Base-by-base conservation (phyloP, 2,797 vertebrate genomes). In the Lacerta viridis region DNA sequence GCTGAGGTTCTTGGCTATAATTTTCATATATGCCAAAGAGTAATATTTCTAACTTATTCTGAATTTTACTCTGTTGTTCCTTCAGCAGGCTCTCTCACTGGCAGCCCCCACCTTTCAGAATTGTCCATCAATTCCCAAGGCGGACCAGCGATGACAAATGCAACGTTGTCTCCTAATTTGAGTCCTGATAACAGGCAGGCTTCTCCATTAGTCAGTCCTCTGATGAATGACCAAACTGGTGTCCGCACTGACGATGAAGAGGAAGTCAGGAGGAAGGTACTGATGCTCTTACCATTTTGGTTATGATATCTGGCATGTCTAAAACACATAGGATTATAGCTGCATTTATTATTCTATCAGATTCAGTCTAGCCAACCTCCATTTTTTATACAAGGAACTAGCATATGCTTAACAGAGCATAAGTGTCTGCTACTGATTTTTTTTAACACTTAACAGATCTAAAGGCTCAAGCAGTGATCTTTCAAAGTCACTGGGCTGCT, bases 221-320 rank as follows among this genome's bases (percentile, higher is more conserved):
- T 98, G 96, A 97, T 99, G 93, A 98, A 98, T 13, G 98, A 99
- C 74, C 98, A 98, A 1, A 95, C 97, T 0, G 98, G 98, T 81
- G 91, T 98, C 8, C 97, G 98, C 95, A 98, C 98, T 0, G 98
- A 99, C 0, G 98, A 99, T 1, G 98, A 99, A 85, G 98, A 99
- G 0, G 98, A 99, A 17, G 97, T 98, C 92, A 98, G 98, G 89
- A 98, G 97, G 95, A 99, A 98, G 98, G 98, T 99, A 94, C 90
- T 1, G 25, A 88, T 64, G 18, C 75, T 3, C 88, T 17, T 91
- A 1, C 1, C 0, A 2, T 3, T 72, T 2, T 77, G 50, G 25
- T 69, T 46, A 20, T 15, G 59, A 69, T 18, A 25, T n/a, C 74
- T 83, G 33, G 29, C 55, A 72, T 86, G 39, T 5, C 17, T 78